Conservation (phyloP, 2,797 vertebrate species). For the Scolopax bukidnonensis region DNA sequence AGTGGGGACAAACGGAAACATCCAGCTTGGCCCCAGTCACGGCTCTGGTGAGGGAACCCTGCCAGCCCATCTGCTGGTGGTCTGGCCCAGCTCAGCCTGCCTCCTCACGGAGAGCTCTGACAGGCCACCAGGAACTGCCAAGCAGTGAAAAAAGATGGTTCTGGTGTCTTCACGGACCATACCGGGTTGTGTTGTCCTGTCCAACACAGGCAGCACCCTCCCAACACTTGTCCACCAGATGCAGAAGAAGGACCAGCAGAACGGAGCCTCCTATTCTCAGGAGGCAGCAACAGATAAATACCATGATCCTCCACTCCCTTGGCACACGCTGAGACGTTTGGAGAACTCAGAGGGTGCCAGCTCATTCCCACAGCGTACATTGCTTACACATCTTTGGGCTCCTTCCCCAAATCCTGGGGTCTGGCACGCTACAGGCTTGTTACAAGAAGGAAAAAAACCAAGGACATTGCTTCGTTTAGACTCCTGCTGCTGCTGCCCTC, state of each 20-base stretch:
- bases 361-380: neutral
- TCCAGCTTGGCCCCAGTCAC: neutral
- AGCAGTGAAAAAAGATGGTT: neutral
- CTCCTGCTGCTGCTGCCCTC: neutral
- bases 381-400: neutral
- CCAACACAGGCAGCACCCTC: neutral
- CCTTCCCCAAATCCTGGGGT: neutral
- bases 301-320: neutral
- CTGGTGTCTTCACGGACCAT: neutral
- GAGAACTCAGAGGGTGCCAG: neutral
- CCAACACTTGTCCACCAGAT: neutral
- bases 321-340: neutral
- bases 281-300: neutral
- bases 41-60: neutral
- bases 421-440: neutral
- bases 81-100: slow-evolving; percentile 14
- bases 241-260: neutral
- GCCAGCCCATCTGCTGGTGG: slow-evolving; percentile 35
- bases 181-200: neutral
- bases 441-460: neutral
- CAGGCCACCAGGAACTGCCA: neutral
- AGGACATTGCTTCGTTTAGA: neutral
- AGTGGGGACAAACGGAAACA: slow-evolving; percentile 16
- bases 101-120: neutral
- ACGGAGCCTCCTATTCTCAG: accelerated